These are phyloP conservation scores for Cosmorhoe ocellata DNA, from an alignment of 2,888 invertebrate genomes.

Conservation along the genomic window DNA sequence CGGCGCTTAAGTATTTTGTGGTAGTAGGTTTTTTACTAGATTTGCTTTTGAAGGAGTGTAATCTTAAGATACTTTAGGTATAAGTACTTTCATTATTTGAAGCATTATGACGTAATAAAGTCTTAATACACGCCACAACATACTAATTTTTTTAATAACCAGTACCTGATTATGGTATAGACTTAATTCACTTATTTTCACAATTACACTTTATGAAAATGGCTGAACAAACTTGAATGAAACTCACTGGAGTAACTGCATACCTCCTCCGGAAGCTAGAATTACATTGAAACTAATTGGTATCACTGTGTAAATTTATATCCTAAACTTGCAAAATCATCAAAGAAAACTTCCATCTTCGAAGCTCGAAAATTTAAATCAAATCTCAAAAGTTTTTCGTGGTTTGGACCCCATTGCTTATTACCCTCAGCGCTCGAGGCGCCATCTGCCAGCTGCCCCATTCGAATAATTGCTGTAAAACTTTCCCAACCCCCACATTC, in stretches of 20 bases:
- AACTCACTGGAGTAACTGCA: too few species aligned
- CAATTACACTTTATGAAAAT: too few species aligned
- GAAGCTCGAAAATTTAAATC: slow-evolving; percentile 34
- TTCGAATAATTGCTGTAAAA: slow-evolving; percentile 48
- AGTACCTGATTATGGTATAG: too few species aligned
- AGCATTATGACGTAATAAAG: too few species aligned
- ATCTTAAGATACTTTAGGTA: background rate
- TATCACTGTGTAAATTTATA: slow-evolving; percentile 1
- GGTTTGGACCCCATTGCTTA: slow-evolving; percentile 29
- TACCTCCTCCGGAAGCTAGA: too few species aligned
- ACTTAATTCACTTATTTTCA: too few species aligned
- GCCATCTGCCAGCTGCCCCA: slow-evolving; percentile 45
- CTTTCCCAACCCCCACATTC: slow-evolving; percentile 38
- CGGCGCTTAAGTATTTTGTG: slow-evolving; percentile 6
- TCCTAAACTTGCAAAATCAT: slow-evolving; percentile 9
- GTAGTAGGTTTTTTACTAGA: background rate
- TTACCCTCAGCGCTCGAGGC: slow-evolving; percentile 31
- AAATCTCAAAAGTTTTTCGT: slow-evolving; percentile 36
- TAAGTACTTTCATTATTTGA: too few species aligned
- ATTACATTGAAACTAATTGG: too few species aligned
- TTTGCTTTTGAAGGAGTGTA: background rate
- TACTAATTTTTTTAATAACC: too few species aligned
- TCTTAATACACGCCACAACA: too few species aligned
- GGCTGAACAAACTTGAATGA: too few species aligned
- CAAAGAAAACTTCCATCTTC: slow-evolving; percentile 24